phyloP scores from a whole-genome alignment of 2,113 vertebrate species.

The Sakesphorus luctuosus region DNA sequence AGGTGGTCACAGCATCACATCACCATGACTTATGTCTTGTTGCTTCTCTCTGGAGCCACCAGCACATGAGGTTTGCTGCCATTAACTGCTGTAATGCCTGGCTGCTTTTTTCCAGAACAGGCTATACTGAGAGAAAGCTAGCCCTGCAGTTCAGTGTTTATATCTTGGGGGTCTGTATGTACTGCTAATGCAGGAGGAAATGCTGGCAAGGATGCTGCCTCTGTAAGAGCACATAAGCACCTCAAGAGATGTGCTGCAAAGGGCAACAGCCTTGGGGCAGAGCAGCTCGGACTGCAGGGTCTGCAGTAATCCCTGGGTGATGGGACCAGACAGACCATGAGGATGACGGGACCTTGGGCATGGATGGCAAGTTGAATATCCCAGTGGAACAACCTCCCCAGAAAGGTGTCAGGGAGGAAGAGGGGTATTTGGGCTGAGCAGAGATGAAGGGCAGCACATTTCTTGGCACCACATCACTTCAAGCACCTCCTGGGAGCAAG shows the following conservation, averaged over 20 bases:
- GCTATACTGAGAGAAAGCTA: neutral
- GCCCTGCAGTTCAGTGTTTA: rapidly evolving
- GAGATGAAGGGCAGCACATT: neutral
- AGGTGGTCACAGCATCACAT: neutral
- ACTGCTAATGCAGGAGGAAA: neutral
- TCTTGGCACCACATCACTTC: neutral
- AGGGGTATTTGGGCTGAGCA: neutral
- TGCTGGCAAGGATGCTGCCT: neutral
- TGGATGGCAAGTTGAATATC: neutral
- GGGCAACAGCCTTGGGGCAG: rapidly evolving
- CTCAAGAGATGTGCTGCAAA: neutral
- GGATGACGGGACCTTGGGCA: neutral
- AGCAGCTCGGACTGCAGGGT: rapidly evolving
- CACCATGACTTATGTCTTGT: neutral
- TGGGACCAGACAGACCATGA: rapidly evolving
- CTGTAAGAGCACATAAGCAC: neutral
- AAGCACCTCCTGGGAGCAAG: neutral
- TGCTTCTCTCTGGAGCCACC: neutral
- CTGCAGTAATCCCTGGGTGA: neutral
- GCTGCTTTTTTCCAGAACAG: neutral
- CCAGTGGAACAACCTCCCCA: neutral
- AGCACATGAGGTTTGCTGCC: neutral
- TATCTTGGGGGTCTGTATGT: rapidly evolving
- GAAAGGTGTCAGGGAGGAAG: neutral
- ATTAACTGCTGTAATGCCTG: neutral